Evolutionary conservation across 2,113 vertebrate species (phyloP).

Genomic region (Apus apus): DNA sequence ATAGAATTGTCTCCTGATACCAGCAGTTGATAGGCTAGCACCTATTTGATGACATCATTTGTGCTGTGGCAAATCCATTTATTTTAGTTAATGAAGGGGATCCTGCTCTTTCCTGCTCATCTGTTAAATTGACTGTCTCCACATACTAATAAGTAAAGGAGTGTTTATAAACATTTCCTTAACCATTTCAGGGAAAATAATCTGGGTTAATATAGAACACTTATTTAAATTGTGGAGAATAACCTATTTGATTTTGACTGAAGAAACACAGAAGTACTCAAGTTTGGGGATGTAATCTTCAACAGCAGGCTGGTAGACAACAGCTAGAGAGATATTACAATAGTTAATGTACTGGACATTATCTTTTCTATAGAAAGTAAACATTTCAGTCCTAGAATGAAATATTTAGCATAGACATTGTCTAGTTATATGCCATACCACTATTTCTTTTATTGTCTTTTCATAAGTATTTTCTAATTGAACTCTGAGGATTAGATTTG

Average conservation of each 20-base stretch:
- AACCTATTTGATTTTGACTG: accelerated
- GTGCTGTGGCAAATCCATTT: neutral
- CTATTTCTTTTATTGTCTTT: neutral
- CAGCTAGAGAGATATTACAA: neutral
- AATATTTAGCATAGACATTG: neutral
- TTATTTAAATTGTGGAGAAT: neutral
- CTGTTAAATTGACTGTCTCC: neutral
- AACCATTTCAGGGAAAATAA: neutral
- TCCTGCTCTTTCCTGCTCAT: neutral
- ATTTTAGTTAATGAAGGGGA: neutral
- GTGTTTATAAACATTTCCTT: neutral
- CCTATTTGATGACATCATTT: neutral
- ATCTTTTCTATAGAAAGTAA: neutral
- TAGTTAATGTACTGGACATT: neutral
- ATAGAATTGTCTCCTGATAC: neutral
- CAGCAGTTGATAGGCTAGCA: neutral
- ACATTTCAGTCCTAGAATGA: neutral
- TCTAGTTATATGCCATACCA: neutral
- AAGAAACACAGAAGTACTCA: neutral
- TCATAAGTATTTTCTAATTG: neutral
- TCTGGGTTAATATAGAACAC: neutral
- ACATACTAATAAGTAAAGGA: neutral
- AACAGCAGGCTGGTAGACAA: neutral
- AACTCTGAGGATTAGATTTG: neutral
- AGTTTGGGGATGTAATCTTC: neutral